Evolutionary conservation across 2,113 vertebrate genomes (phyloP).

Genomic region (Leuciscus idus): DNA sequence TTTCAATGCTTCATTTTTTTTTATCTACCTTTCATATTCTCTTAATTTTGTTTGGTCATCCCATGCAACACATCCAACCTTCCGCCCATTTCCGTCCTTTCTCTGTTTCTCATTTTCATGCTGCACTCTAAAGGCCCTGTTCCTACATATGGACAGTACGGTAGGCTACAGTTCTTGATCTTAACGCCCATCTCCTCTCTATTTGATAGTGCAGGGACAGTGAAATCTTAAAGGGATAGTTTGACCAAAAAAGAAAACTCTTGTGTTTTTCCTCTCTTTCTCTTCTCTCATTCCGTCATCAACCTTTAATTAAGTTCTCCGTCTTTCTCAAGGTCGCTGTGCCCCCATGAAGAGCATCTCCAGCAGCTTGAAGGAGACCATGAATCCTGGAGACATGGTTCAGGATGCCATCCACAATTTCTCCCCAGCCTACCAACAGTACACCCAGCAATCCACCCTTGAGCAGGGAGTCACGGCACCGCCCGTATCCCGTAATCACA

Average conservation of each 20-base stretch:
- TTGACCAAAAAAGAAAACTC: background rate
- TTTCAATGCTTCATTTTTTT: background rate
- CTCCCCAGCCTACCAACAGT: slow-evolving; percentile 98
- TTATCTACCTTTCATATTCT: background rate
- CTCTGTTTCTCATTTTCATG: slow-evolving; percentile 52
- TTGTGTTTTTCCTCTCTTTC: background rate
- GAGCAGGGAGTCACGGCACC: slow-evolving; percentile 80
- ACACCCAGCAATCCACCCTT: slow-evolving; percentile 94
- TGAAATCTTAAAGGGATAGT: background rate
- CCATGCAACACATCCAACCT: slow-evolving; percentile 10
- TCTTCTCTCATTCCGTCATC: background rate
- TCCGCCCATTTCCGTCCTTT: slow-evolving; percentile 41
- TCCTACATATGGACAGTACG: slow-evolving; percentile 89
- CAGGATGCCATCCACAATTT: slow-evolving; percentile 99
- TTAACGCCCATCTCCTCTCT: background rate
- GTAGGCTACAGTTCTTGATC: slow-evolving; percentile 78
- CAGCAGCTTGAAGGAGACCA: slow-evolving; percentile 98
- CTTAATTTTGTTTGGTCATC: background rate
- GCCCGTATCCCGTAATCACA: slow-evolving; percentile 77
- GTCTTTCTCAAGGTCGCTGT: slow-evolving; percentile 79
- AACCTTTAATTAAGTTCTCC: background rate
- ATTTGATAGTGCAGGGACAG: background rate
- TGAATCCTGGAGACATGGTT: slow-evolving; percentile 96
- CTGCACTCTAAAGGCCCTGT: slow-evolving; percentile 79
- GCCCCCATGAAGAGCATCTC: slow-evolving; percentile 99